These are phyloP conservation scores for Ceratina calcarata DNA, from an alignment of 1,140 invertebrate genomes.

Conservation along the genomic window DNA sequence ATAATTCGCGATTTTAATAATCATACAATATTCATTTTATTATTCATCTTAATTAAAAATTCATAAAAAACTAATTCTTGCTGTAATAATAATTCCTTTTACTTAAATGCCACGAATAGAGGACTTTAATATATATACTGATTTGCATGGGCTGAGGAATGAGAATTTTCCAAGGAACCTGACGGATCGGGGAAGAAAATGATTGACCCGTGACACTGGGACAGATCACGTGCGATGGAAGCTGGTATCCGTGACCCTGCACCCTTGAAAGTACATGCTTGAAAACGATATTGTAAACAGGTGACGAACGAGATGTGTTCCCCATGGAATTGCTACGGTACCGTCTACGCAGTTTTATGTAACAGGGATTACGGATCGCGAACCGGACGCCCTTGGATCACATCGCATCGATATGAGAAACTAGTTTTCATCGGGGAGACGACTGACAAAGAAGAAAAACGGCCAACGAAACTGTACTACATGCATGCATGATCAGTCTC, in stretches of 20 bases:
- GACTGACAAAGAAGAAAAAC: slow-evolving; percentile 43
- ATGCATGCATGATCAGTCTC: slow-evolving; percentile 25
- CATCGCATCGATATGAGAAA: slow-evolving; percentile 58
- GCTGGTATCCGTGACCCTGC: slow-evolving; percentile 46
- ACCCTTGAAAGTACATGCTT: slow-evolving; percentile 36
- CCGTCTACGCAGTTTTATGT: slow-evolving; percentile 58
- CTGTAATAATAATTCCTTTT: no score
- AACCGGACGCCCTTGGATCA: slow-evolving; percentile 69
- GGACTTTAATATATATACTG: no score
- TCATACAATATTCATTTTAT: no score
- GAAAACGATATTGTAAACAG: slow-evolving; percentile 43
- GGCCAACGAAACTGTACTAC: slow-evolving; percentile 40
- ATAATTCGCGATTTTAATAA: no score
- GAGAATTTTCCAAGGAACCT: no score
- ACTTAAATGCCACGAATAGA: no score
- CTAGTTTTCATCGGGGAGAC: slow-evolving; percentile 58
- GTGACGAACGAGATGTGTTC: slow-evolving; percentile 15
- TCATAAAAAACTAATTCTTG: no score
- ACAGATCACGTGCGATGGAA: neutral
- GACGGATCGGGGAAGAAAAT: neutral
- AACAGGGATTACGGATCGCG: slow-evolving; percentile 53
- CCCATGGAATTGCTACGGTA: slow-evolving; percentile 22
- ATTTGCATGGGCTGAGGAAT: no score
- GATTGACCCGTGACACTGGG: neutral
- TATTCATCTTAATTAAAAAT: no score